Percentiles rank a stretch among this genome's conserved stretches.
Conservation (phyloP, 2,113 vertebrate genomes). For the Meles meles region DNA sequence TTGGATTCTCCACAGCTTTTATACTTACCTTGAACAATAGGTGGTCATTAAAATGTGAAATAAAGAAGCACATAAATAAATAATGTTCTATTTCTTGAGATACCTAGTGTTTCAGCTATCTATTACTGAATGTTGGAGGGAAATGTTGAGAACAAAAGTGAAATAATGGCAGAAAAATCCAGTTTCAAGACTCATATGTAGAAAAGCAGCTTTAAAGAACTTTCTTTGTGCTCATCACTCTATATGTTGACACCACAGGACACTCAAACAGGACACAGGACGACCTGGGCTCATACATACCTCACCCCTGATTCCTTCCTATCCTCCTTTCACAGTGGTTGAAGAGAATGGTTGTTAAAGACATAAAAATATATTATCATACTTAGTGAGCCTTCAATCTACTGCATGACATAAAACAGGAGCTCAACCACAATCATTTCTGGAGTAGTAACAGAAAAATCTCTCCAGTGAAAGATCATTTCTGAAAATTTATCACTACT, state of each 20-base stretch:
- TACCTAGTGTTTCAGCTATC: slow-evolving; percentile 7
- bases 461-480: background rate
- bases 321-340: background rate
- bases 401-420: background rate
- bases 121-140: background rate
- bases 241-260: background rate
- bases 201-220: background rate
- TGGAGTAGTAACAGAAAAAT: background rate
- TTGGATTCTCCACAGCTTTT: background rate
- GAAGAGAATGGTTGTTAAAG: background rate
- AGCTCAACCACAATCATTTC: background rate
- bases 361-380: background rate
- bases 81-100: slow-evolving; percentile 8
- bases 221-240: background rate
- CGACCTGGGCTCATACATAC: background rate
- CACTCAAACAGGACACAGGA: background rate
- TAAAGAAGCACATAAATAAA: slow-evolving; percentile 23
- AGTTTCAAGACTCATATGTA: background rate
- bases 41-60: slow-evolving; percentile 35
- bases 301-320: background rate
- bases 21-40: background rate
- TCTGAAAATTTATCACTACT: background rate
- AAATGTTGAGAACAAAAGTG: slow-evolving; percentile 16
- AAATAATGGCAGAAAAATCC: background rate
- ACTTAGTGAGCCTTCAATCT: background rate